phyloP scores from a whole-genome alignment of 2,888 invertebrate species.

The Eustalomyia histrio region DNA sequence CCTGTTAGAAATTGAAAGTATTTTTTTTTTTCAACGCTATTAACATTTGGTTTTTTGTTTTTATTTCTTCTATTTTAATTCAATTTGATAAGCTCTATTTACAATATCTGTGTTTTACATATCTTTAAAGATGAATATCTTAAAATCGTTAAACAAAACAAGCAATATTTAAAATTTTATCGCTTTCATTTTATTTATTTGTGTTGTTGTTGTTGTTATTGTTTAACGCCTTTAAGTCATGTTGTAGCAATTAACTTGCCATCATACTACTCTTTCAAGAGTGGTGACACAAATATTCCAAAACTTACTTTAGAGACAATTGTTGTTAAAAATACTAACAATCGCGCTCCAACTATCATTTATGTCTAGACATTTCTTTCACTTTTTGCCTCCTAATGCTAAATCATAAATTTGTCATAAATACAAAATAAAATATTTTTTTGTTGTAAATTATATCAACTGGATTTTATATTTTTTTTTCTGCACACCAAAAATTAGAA shows the following conservation, averaged over 20 bases:
- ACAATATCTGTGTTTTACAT: background rate
- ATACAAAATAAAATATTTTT: slow-evolving; percentile 23
- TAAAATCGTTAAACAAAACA: background rate
- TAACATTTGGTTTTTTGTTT: slow-evolving; percentile 38
- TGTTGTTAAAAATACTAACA: slow-evolving; percentile 15
- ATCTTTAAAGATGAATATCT: slow-evolving; percentile 17
- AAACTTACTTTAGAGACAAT: slow-evolving; percentile 11
- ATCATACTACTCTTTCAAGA: background rate
- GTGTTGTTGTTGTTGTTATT: slow-evolving; percentile 19
- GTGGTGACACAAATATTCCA: background rate
- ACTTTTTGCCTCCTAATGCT: slow-evolving; percentile 21
- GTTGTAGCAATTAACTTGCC: slow-evolving; percentile 33
- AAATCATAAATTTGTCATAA: slow-evolving; percentile 46
- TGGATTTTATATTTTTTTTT: slow-evolving; percentile 2
- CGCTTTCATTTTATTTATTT: slow-evolving; percentile 42
- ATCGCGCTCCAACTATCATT: slow-evolving; percentile 11
- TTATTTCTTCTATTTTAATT: slow-evolving; percentile 20
- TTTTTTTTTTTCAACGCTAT: background rate
- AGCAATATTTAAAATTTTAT: slow-evolving; percentile 34
- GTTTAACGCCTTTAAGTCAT: slow-evolving; percentile 43
- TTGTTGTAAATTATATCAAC: slow-evolving; percentile 9
- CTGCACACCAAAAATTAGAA: background rate
- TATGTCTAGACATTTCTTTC: slow-evolving; percentile 58
- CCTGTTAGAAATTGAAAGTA: slow-evolving; percentile 65
- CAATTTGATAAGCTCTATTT: slow-evolving; percentile 21